Conservation (phyloP, 2,113 vertebrate species). For the Myocastor coypus region DNA sequence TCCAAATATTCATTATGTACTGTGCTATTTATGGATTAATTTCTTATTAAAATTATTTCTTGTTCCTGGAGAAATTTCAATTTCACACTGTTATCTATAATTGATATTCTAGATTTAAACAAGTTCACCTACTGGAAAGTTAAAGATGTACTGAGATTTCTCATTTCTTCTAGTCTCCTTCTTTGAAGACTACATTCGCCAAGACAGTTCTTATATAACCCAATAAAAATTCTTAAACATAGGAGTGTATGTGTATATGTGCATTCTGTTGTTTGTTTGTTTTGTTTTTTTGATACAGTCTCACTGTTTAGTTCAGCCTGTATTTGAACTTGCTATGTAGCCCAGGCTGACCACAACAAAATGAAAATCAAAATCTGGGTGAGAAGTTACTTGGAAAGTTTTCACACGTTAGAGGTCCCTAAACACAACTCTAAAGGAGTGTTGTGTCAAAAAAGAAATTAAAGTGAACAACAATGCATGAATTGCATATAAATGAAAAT, state of each 20-base stretch:
- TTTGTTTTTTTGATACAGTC: not conserved
- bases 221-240: not conserved
- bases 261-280: too few relatives aligned
- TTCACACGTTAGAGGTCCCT: not conserved
- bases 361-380: slow-evolving; percentile 4
- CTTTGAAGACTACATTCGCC: not conserved
- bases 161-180: not conserved
- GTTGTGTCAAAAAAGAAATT: slow-evolving; percentile 22
- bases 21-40: slow-evolving; percentile 13
- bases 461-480: not conserved
- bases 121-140: not conserved
- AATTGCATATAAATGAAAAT: slow-evolving; percentile 44
- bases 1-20: slow-evolving; percentile 46
- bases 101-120: slow-evolving; percentile 45
- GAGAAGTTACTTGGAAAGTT: not conserved
- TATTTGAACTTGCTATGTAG: not conserved
- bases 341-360: not conserved
- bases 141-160: not conserved
- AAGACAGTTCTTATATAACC: not conserved
- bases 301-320: not conserved
- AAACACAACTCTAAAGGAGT: not conserved
- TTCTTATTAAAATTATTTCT: slow-evolving; percentile 59
- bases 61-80: slow-evolving; percentile 56
- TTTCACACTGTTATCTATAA: slow-evolving; percentile 49
- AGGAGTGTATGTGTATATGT: not conserved